Conservation (phyloP, 2,797 vertebrate genomes). For the Poecilia gillii region DNA sequence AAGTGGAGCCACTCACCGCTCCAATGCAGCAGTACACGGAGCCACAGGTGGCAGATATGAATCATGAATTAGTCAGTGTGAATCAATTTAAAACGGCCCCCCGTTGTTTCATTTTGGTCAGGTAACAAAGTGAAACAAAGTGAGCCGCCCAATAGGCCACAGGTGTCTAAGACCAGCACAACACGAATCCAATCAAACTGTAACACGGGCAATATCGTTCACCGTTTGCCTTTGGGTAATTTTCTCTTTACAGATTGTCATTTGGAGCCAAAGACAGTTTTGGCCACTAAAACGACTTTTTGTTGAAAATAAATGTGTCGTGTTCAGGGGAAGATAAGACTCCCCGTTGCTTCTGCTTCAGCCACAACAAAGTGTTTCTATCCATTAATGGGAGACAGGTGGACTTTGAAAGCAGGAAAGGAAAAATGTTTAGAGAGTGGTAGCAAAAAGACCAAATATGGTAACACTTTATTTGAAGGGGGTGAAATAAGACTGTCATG, state of each 20-base stretch:
- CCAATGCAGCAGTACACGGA: conserved; percentile 44
- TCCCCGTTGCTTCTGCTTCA: conserved; percentile 37
- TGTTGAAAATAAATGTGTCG: conserved; percentile 52
- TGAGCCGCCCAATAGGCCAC: conserved; percentile 55
- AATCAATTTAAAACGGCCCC: conserved; percentile 71
- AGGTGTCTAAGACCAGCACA: conserved; percentile 63
- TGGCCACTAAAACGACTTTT: conserved; percentile 51
- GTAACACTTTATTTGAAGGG: too few relatives aligned
- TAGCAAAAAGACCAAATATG: conserved; percentile 31
- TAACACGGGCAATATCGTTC: conserved; percentile 60
- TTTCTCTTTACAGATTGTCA: conserved; percentile 49
- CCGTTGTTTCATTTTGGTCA: conserved; percentile 57
- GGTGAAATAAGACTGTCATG: too few relatives aligned
- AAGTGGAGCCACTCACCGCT: conserved; percentile 41
- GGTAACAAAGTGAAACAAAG: conserved; percentile 68
- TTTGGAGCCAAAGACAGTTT: conserved; percentile 51
- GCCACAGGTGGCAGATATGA: conserved; percentile 74
- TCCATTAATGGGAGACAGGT: conserved; percentile 58
- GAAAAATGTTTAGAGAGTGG: conserved; percentile 25
- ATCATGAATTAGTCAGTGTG: conserved; percentile 72
- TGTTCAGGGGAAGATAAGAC: conserved; percentile 59
- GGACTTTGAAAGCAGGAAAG: conserved; percentile 29
- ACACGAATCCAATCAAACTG: conserved; percentile 66
- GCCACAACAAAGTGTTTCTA: conserved; percentile 65
- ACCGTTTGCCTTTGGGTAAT: conserved; percentile 56